Evolutionary conservation across 2,888 invertebrate species (phyloP), one percentile per base, ranked within the genome.

Genomic region (Drosophila ezoana): DNA sequence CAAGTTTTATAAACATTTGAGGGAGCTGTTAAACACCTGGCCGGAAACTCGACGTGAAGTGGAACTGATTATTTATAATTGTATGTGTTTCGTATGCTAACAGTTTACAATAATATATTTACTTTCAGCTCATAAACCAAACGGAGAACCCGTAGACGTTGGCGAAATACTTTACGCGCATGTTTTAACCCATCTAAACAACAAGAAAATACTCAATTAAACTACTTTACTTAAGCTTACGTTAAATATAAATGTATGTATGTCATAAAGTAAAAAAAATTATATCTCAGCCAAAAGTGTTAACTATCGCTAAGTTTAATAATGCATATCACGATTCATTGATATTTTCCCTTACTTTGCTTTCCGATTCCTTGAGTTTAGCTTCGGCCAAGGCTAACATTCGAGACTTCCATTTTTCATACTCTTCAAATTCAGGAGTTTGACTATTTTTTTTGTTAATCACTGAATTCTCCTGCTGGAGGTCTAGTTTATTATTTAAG

Each of bases 341-440:
- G 8, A 20, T 16, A 13, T 14, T 33, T 2, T 40, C 6, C 10
- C 33, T 2, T 0, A 28, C 43, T 5, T 23, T 23, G 18, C 4
- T 14, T 43, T 79, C 67, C n/a, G 66, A 20, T 33, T 77, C 51
- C 14, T 65, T 59, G 0, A 87, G 58, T 28, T 95, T 94, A 10
- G 91, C 87, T 67, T 93, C 92, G 16, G 91, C 90, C 57, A 71
- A 64, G 0, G 65, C 57, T 35, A 95, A 79, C 90, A 95, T 94
- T 38, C 95, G 92, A 20, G 90, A 90, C 68, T 94, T 95, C 95
- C 95, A 95, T 13, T 93, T 93, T 62, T 94, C 94, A 71, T 95
- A 95, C 1, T 94, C 92, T 89, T 95, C 95, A 47, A 92, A 73
- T 57, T 48, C 79, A 0, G 43, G 23, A 41, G 77, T 84, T 14